Evolutionary conservation across 2,113 vertebrate species (phyloP).

Genomic region (Sebastes fasciatus): DNA sequence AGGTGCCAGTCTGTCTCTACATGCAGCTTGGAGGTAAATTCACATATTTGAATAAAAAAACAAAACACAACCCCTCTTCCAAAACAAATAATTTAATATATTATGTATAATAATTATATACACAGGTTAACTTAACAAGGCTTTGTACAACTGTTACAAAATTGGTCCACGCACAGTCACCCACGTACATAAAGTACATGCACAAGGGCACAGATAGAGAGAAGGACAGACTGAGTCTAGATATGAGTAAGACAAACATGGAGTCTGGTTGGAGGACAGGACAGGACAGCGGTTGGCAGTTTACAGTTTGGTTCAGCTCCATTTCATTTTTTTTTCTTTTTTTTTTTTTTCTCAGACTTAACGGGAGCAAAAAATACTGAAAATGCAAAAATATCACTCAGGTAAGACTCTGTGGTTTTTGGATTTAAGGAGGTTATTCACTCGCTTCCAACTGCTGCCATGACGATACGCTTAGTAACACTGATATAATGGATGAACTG

Average conservation of each 20-base stretch:
- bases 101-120: constrained; percentile 80
- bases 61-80: constrained; percentile 28
- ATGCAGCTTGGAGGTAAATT: background rate
- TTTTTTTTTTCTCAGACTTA: constrained; percentile 8
- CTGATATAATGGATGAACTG: constrained; percentile 29
- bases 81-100: constrained; percentile 84
- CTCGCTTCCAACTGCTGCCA: constrained; percentile 8
- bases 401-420: constrained; percentile 58
- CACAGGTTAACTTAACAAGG: constrained; percentile 82
- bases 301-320: constrained; percentile 32
- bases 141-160: constrained; percentile 85
- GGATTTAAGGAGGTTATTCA: constrained; percentile 10
- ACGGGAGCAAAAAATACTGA: constrained; percentile 12
- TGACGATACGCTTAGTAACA: constrained; percentile 46
- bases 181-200: constrained; percentile 61
- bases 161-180: constrained; percentile 75
- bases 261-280: background rate
- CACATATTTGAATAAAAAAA: background rate
- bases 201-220: constrained; percentile 57
- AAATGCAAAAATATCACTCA: constrained; percentile 27
- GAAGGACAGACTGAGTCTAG: constrained; percentile 32
- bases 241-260: constrained; percentile 41
- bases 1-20: too few relatives aligned
- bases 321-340: constrained; percentile 10
- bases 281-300: constrained; percentile 30